These are phyloP conservation scores for Catamblyrhynchus diadema DNA, from an alignment of 2,797 vertebrate species.

Conservation along the genomic window DNA sequence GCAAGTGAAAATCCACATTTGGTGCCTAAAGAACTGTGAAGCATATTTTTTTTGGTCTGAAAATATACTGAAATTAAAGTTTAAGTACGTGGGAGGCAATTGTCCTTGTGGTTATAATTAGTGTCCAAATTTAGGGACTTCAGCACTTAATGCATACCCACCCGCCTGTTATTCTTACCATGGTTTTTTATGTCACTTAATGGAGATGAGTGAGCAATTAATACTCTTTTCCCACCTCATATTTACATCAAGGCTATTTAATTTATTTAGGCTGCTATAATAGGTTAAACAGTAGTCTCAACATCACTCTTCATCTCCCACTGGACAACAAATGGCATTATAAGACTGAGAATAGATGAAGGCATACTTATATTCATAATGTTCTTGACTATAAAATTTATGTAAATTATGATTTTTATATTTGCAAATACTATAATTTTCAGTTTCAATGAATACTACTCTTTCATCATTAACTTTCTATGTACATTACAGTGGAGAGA, in stretches of 20 bases:
- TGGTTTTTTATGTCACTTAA: constrained; percentile 67
- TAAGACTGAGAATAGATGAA: constrained; percentile 62
- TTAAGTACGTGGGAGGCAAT: constrained; percentile 65
- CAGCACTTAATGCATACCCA: constrained; percentile 59
- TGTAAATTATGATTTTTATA: constrained; percentile 71
- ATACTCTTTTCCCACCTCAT: constrained; percentile 65
- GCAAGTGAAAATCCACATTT: constrained; percentile 56
- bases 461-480: constrained; percentile 57
- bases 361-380: constrained; percentile 69
- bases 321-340: constrained; percentile 69
- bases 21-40: constrained; percentile 56
- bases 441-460: constrained; percentile 57
- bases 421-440: constrained; percentile 70
- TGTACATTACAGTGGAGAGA: background rate
- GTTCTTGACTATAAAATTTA: constrained; percentile 68
- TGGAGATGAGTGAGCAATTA: no score
- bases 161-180: constrained; percentile 46
- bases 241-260: constrained; percentile 68
- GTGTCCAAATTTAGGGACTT: constrained; percentile 69
- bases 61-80: constrained; percentile 36
- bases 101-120: constrained; percentile 74
- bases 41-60: constrained; percentile 55
- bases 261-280: constrained; percentile 64
- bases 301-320: constrained; percentile 67
- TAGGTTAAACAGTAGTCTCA: constrained; percentile 68